phyloP scores from a whole-genome alignment of 2,797 vertebrate genomes.

The Prunella strophiata region DNA sequence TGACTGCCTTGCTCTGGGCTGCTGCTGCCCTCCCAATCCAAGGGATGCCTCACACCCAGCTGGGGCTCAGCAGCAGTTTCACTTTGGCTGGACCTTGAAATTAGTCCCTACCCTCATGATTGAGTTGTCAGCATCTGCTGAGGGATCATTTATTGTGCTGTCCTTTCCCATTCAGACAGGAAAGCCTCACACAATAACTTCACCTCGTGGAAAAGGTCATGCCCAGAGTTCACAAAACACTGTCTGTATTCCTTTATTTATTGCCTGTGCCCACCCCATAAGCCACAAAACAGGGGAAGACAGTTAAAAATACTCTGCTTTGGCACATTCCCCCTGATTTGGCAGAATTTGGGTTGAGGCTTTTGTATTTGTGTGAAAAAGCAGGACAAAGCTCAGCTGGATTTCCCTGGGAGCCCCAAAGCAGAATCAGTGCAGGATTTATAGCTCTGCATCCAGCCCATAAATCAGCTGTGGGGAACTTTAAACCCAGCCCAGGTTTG shows the following conservation, averaged over 20 bases:
- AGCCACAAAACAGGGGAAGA: conserved; percentile 16
- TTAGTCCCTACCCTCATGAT: neutral
- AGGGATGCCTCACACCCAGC: neutral
- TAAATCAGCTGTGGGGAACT: conserved; percentile 4
- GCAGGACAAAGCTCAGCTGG: conserved; percentile 63
- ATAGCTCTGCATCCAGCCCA: conserved; percentile 17
- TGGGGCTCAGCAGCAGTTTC: conserved; percentile 12
- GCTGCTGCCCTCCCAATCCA: neutral
- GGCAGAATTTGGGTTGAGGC: conserved; percentile 40
- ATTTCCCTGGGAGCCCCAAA: neutral
- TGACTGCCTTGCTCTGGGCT: neutral
- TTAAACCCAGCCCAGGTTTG: conserved; percentile 12
- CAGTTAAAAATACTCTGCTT: conserved; percentile 29
- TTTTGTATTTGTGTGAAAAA: conserved; percentile 32
- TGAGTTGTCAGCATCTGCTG: conserved; percentile 6
- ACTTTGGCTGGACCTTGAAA: neutral
- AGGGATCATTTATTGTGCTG: conserved; percentile 29
- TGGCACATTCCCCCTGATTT: neutral
- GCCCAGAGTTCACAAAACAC: conserved; percentile 25
- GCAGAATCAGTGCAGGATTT: neutral
- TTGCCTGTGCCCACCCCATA: neutral
- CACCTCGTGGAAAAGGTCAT: conserved; percentile 53
- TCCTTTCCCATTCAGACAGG: conserved; percentile 43
- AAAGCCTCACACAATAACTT: conserved; percentile 63
- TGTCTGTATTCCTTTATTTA: conserved; percentile 41